These are phyloP conservation scores for Odocoileus hemionus DNA, from an alignment of 2,113 vertebrate genomes.

Conservation along the genomic window DNA sequence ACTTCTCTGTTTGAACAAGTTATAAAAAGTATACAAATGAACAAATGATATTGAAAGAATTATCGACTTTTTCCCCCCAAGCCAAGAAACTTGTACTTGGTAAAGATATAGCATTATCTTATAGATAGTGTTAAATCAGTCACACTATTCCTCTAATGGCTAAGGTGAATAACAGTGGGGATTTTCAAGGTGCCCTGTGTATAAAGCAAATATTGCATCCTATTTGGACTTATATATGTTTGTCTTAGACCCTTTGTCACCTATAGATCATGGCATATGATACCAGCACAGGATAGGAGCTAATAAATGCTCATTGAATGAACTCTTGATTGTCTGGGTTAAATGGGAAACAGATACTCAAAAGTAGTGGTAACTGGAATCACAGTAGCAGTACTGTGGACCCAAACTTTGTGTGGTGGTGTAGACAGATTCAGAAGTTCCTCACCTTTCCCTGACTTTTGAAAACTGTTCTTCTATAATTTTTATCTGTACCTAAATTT, in stretches of 20 bases:
- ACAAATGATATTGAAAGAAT: not conserved
- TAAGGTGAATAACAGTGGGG: not conserved
- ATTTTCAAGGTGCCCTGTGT: not conserved
- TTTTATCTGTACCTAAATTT: constrained; percentile 6
- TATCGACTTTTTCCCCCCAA: not conserved
- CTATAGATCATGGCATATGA: not conserved
- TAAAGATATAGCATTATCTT: not conserved
- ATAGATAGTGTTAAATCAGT: not conserved
- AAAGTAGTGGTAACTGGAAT: not conserved
- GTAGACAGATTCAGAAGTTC: not conserved
- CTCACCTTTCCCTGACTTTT: not conserved
- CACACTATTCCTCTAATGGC: not conserved
- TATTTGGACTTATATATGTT: not conserved
- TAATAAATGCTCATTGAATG: not conserved
- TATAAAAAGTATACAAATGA: not conserved
- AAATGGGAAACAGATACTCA: not conserved
- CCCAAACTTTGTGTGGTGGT: not conserved
- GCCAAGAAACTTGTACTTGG: not conserved
- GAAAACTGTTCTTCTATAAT: not conserved
- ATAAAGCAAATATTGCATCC: not conserved
- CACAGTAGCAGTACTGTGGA: not conserved
- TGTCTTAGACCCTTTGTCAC: not conserved
- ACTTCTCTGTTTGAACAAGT: not conserved
- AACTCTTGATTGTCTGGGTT: not conserved
- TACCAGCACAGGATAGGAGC: not conserved